phyloP scores from a whole-genome alignment of 2,888 invertebrate genomes.

The Acrobasis suavella region DNA sequence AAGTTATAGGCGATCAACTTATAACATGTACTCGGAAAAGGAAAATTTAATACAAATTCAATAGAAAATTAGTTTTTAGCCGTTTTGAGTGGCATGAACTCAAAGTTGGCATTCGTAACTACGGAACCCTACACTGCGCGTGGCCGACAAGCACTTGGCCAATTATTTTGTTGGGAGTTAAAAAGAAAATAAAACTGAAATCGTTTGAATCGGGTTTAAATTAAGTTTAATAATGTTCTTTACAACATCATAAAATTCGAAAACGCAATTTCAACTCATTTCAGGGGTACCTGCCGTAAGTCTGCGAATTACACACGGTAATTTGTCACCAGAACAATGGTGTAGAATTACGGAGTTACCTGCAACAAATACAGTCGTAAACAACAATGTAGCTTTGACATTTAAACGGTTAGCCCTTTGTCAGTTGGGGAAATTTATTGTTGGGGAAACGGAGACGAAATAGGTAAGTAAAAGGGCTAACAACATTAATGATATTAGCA shows the following conservation, averaged over 20 bases:
- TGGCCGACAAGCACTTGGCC: too few relatives aligned
- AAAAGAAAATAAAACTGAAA: too few relatives aligned
- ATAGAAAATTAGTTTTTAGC: too few relatives aligned
- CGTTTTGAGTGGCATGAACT: too few relatives aligned
- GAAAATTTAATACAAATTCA: too few relatives aligned
- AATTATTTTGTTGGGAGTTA: too few relatives aligned
- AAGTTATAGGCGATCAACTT: too few relatives aligned
- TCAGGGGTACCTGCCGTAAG: not conserved
- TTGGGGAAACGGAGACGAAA: not conserved
- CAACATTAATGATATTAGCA: not conserved
- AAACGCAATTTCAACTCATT: not conserved
- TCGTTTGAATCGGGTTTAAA: too few relatives aligned
- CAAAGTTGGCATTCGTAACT: too few relatives aligned
- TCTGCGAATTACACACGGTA: not conserved
- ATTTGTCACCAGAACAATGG: constrained; percentile 13
- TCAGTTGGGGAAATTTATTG: constrained; percentile 9
- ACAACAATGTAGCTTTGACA: constrained; percentile 16
- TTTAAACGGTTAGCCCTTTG: constrained; percentile 14
- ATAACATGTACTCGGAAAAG: too few relatives aligned
- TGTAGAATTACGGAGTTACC: constrained; percentile 9
- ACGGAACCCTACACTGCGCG: too few relatives aligned
- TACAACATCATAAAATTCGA: not conserved
- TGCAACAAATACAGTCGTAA: constrained; percentile 13
- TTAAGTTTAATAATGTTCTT: too few relatives aligned
- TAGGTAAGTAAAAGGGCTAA: not conserved